These are phyloP conservation scores for Trichopria drosophilae DNA, from an alignment of 2,888 invertebrate genomes.

Conservation along the genomic window DNA sequence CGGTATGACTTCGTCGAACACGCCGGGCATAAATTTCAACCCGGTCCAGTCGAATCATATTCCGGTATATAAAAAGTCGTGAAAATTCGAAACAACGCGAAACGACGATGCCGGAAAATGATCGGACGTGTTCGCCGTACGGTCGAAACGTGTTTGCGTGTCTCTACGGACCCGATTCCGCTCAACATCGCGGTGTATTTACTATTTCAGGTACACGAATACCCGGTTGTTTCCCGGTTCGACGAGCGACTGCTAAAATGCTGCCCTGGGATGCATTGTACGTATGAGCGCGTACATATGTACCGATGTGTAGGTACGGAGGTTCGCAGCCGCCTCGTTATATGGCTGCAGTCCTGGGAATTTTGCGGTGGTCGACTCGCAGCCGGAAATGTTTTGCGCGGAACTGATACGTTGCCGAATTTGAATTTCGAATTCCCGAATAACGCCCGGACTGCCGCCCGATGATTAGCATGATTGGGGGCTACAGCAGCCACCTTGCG, in stretches of 20 bases:
- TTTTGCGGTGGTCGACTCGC: conserved; percentile 40
- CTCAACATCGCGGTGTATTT: conserved; percentile 42
- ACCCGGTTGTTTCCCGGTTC: conserved; percentile 34
- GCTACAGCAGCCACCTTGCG: no score
- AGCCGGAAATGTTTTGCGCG: conserved; percentile 39
- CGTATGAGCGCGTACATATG: conserved; percentile 27
- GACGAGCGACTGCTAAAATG: conserved; percentile 32
- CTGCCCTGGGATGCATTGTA: conserved; percentile 33
- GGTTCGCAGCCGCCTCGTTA: conserved; percentile 29
- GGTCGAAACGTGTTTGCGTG: conserved; percentile 34
- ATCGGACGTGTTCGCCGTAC: conserved; percentile 26
- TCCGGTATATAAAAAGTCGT: no score
- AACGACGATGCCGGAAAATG: no score
- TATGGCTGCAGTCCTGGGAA: conserved; percentile 40
- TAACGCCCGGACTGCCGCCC: no score
- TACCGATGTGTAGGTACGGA: conserved; percentile 16
- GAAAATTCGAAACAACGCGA: no score
- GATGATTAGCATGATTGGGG: no score
- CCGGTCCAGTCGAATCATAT: no score
- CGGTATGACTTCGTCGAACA: no score
- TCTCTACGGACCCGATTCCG: conserved; percentile 40
- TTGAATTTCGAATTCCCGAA: no score
- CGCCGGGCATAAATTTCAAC: no score
- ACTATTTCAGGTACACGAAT: conserved; percentile 43
- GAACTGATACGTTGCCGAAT: conserved; percentile 41